Evolutionary conservation across 2,113 vertebrate species (phyloP).

Genomic region (Globicephala melas): DNA sequence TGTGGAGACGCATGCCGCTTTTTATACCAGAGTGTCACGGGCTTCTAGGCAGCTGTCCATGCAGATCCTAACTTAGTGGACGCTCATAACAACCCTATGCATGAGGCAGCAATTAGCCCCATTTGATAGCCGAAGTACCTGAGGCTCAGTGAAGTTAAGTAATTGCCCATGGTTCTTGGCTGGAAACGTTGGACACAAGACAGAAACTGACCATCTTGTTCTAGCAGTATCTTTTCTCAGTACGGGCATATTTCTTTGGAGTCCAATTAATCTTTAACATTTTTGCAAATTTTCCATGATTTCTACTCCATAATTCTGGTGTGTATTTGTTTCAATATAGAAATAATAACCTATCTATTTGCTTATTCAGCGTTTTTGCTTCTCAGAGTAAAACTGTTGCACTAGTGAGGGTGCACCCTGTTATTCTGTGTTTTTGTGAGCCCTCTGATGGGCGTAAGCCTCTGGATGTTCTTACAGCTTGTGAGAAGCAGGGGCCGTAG

Average conservation of each 20-base stretch:
- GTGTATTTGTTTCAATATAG: not conserved
- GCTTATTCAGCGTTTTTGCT: not conserved
- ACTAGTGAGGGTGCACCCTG: too few species aligned
- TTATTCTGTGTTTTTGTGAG: too few species aligned
- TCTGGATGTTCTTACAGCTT: not conserved
- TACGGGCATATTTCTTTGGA: not conserved
- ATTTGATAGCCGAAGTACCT: not conserved
- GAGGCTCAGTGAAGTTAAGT: not conserved
- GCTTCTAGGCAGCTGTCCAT: not conserved
- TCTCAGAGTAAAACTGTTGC: not conserved
- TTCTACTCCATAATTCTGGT: not conserved
- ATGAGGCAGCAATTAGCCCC: not conserved
- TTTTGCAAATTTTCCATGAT: not conserved
- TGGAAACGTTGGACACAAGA: not conserved
- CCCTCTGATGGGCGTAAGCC: not conserved
- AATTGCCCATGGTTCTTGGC: not conserved
- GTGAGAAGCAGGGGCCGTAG: not conserved
- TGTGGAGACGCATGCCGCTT: not conserved
- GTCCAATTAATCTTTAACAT: not conserved
- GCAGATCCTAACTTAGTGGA: rapidly evolving
- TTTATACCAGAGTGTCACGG: too few species aligned
- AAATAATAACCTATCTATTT: not conserved
- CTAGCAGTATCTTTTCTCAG: not conserved
- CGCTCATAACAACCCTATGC: too few species aligned
- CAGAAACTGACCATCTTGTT: not conserved